Percentiles rank a stretch among this genome's conserved stretches.
phyloP scores from a whole-genome alignment of 23 tunicate genomes.

The Halocynthia aurantium region DNA sequence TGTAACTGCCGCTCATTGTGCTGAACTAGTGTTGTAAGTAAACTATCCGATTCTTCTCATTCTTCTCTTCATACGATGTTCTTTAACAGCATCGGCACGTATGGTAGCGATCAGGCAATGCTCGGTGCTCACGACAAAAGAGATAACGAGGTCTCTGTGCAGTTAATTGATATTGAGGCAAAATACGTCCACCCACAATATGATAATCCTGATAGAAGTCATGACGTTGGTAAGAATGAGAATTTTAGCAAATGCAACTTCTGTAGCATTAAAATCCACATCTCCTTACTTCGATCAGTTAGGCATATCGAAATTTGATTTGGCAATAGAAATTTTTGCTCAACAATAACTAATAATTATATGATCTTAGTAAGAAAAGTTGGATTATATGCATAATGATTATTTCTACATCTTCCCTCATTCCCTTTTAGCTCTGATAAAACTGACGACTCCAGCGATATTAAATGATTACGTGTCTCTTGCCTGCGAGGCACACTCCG shows the following conservation, averaged over 20 bases:
- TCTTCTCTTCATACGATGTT: background rate
- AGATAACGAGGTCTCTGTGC: constrained; percentile 29
- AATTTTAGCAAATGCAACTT: background rate
- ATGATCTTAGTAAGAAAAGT: no score
- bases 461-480: constrained; percentile 55
- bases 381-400: background rate
- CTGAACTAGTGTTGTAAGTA: constrained; percentile 60
- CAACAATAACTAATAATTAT: no score
- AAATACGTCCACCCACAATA: constrained; percentile 42
- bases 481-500: constrained; percentile 75
- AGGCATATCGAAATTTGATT: background rate
- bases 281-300: no score
- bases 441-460: constrained; percentile 51
- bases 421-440: constrained; percentile 34
- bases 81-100: constrained; percentile 57
- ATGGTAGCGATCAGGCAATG: constrained; percentile 61
- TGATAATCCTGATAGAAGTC: constrained; percentile 69
- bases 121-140: constrained; percentile 60
- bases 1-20: constrained; percentile 91
- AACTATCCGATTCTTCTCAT: background rate
- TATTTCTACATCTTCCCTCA: background rate
- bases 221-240: constrained; percentile 47
- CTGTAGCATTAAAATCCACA: no score
- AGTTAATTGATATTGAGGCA: constrained; percentile 44
- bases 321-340: no score